phyloP scores from a whole-genome alignment of 2,797 vertebrate genomes.

The Dryobates pubescens region DNA sequence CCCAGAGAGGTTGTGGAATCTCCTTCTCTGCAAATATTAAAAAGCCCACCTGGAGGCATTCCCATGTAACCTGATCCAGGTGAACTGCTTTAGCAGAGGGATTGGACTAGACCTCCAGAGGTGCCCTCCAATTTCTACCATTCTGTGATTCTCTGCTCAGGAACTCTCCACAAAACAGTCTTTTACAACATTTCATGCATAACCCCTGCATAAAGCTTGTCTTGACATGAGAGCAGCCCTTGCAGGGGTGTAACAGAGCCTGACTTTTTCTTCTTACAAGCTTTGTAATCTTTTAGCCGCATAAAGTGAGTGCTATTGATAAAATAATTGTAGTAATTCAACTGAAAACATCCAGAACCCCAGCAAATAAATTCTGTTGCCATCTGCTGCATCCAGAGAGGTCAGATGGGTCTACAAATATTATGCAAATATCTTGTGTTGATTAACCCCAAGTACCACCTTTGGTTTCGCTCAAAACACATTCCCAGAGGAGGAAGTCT shows the following conservation, averaged over 20 bases:
- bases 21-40: too few species aligned
- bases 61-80: too few species aligned
- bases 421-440: not conserved
- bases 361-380: not conserved
- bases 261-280: not conserved
- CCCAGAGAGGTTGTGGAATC: too few species aligned
- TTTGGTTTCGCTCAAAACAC: not conserved
- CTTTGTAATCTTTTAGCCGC: not conserved
- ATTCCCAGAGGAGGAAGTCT: not conserved
- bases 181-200: not conserved
- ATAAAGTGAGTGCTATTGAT: not conserved
- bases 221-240: not conserved
- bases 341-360: not conserved
- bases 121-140: too few species aligned
- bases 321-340: not conserved
- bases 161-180: not conserved
- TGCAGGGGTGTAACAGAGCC: not conserved
- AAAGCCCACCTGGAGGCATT: too few species aligned
- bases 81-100: too few species aligned
- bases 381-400: not conserved
- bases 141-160: not conserved
- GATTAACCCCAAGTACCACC: not conserved
- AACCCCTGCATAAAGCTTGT: not conserved
- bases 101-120: too few species aligned
- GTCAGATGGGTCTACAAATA: not conserved